A percentile compares a stretch with the other conserved stretches of the same genome.
These are phyloP conservation scores for Limnephilus marmoratus DNA, from an alignment of 2,888 invertebrate genomes.

Conservation along the genomic window DNA sequence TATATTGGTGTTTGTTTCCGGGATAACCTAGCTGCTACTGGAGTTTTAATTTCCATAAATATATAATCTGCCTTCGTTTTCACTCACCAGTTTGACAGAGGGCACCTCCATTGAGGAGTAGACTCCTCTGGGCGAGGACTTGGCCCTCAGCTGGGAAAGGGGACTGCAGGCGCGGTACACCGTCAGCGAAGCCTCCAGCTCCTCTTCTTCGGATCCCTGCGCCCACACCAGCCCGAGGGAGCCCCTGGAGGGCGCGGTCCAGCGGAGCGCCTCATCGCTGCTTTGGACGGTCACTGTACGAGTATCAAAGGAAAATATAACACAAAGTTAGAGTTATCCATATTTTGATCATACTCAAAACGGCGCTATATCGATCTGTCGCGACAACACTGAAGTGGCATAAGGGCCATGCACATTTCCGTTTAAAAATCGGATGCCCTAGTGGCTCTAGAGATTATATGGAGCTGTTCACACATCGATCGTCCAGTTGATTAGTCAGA, in stretches of 20 bases:
- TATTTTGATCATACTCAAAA: background rate
- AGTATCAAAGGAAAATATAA: background rate
- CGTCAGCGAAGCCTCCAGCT: conserved; percentile 48
- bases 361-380: no score
- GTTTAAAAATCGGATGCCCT: no score
- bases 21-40: no score
- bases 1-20: no score
- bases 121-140: conserved; percentile 60
- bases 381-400: no score
- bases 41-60: no score
- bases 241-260: conserved; percentile 38
- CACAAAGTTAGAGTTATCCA: background rate
- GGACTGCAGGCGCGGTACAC: conserved; percentile 58
- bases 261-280: conserved; percentile 56
- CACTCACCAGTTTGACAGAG: conserved; percentile 61
- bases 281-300: conserved; percentile 60
- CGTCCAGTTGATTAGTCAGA: no score
- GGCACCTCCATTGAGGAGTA: conserved; percentile 62
- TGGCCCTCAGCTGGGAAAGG: conserved; percentile 48
- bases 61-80: background rate
- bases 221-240: conserved; percentile 38
- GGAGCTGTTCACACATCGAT: no score
- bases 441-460: no score
- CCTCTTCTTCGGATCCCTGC: conserved; percentile 42
- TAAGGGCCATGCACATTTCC: no score